Base-by-base conservation (phyloP, 2,888 invertebrate species). In the Antitype chi region DNA sequence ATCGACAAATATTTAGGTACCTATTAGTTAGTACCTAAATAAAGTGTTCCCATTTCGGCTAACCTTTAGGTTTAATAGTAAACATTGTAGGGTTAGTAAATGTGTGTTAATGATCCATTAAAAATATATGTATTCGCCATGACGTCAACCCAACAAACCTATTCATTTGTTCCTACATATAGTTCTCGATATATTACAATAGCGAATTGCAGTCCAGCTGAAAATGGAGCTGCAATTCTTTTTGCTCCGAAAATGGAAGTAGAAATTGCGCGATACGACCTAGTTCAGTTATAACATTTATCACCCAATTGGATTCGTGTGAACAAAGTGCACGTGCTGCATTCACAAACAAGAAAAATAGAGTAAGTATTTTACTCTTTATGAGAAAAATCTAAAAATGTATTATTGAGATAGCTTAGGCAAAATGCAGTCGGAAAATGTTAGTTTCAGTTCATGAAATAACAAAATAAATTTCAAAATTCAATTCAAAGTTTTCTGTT, bases 41-140 rank as follows among this genome's bases (percentile, higher is more conserved):
- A 73, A 81, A 67, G 57, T 76, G 76, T 64, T 59, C 73, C 60
- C 67, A 66, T 71, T 72, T 57, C 23, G 71, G 70, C 63, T 82
- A 85, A 72, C 85, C 63, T 73, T 85, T 76, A 32, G 71, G 43
- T 70, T 71, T 70, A 73, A 71, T 72, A 63, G 53, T 73, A 55
- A 55, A 85, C 67, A 52, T 43, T 28, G 69, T 52, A 57, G 43
- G 55, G 25, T 66, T 25, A n/a, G 70, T 83, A 32, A 66, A 77
- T 62, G 53, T 68, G 77, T 67, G 49, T 63, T 78, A 78, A 84
- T 66, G 70, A 78, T 49, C 55, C 47, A 78, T 79, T 68, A 83
- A 79, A 52, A 52, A 38, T 25, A 55, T 38, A 78, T 57, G 43
- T 55, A 55, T 38, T 49, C 47, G 5, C 25, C 38, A 25, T 83